Conservation (phyloP, 2,888 invertebrate species). For the Laothoe populi region DNA sequence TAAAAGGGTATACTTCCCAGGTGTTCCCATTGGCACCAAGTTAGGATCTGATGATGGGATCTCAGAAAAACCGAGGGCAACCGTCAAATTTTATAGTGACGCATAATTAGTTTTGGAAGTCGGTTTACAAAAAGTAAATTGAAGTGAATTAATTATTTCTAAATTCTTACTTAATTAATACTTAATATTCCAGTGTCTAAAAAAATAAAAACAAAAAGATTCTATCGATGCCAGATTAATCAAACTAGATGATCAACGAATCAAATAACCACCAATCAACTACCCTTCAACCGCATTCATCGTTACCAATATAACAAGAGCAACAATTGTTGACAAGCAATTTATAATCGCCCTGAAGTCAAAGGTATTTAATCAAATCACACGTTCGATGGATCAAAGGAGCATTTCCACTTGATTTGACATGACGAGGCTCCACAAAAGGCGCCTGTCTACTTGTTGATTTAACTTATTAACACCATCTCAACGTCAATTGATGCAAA, state of each 20-base stretch:
- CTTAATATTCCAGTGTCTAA: too few species aligned
- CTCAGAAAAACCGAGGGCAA: too few species aligned
- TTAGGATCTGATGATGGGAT: too few species aligned
- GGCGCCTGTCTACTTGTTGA: slow-evolving; percentile 16
- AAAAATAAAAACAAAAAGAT: too few species aligned
- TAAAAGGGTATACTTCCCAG: too few species aligned
- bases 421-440: slow-evolving; percentile 42
- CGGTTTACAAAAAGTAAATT: too few species aligned
- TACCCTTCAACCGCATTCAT: background rate
- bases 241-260: background rate
- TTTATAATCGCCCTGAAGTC: slow-evolving; percentile 23
- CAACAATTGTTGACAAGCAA: slow-evolving; percentile 11
- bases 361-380: slow-evolving; percentile 45
- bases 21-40: too few species aligned
- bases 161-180: too few species aligned
- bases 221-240: too few species aligned
- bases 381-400: slow-evolving; percentile 56
- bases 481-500: slow-evolving; percentile 35
- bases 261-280: background rate
- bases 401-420: slow-evolving; percentile 52
- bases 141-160: too few species aligned
- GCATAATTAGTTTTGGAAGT: too few species aligned
- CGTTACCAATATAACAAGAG: background rate
- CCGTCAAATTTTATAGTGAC: too few species aligned
- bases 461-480: slow-evolving; percentile 15